Base-by-base conservation (phyloP, 2,888 invertebrate genomes). In the Phymatocera aterrima region DNA sequence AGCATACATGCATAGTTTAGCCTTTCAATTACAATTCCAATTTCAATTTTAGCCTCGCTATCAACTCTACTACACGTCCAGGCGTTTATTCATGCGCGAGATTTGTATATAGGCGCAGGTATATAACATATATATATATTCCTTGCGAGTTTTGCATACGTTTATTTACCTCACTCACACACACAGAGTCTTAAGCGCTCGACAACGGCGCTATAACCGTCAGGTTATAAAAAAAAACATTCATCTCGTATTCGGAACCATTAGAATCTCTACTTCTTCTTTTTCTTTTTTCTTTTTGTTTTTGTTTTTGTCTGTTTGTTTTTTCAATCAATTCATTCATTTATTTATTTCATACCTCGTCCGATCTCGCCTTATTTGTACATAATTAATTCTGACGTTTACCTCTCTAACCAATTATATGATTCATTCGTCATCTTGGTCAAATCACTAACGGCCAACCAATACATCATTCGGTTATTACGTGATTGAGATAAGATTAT, bases 1-100 rank as follows among this genome's bases (percentile, higher is more conserved):
- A 12, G 70, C 72, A 72, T 72, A 72, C 72, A 72, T 72, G 72
- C 72, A 72, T 72, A 72, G 72, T 72, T 72, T 72, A 72, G 72
- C 51, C 34, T 72, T 72, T 72, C 72, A 72, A 72, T 72, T 72
- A 51, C 72, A 72, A 72, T 72, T 72, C 72, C 51, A 72, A 72
- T 72, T 51, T 72, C 72, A 72, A 72, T 72, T 72, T 72, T 72
- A 34, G 48, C 51, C 34, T 51, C 34, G n/a, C n/a, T n/a, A 8
- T 21, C 72, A 28, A 15, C 21, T 57, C 4, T 37, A 28, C 51
- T 34, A n/a, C n/a, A n/a, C n/a, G n/a, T n/a, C 3, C 72, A 4
- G 51, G 31, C 72, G 34, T 34, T 51, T 51, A 72, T 51, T 51
- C 72, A 72, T 34, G 48, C 72, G 46, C 12, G 43, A 21, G 21